Base-by-base conservation (phyloP, 2,113 vertebrate species). In the Oryzias melastigma region DNA sequence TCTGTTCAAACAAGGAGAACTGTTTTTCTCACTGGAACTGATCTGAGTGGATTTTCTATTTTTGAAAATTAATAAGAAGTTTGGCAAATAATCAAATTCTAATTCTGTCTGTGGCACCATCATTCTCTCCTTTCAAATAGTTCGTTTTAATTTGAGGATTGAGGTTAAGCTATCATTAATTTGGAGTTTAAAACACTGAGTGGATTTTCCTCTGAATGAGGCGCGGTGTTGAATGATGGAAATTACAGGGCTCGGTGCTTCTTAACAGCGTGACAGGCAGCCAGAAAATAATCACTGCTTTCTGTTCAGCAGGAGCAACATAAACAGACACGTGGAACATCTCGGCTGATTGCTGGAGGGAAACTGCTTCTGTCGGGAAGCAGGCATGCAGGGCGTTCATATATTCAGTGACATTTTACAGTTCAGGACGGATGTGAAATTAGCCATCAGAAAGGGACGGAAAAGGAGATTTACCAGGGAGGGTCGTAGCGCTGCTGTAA, bases 141-240 rank as follows among this genome's bases (percentile, higher is more conserved):
- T 52, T 65, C 47, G 15, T 79, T 84, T 84, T 73, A 83, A 78
- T 75, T 77, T 2, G 51, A 62, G 75, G 63, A 82, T 70, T 77
- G 70, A 81, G 80, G 80, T 87, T 83, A 85, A 82, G 71, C 75
- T 77, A 74, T 84, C 82, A 78, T 83, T 86, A 77, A 86, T 78
- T 74, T 77, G 77, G 61, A 79, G 64, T 75, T 74, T 52, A 55
- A 82, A 80, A 75, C 59, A 75, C 48, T 47, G 67, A 85, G 73
- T 68, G 71, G 65, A 68, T 83, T 63, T 71, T 77, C 50, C 70
- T 82, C 58, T 78, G 80, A 83, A 79, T 73, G 70, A 73, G 76
- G 73, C 59, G 56, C 55, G n/a, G 45, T 43, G 70, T 67, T 65
- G 68, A 70, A 68, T 72, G 73, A 78, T 65, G 75, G 25, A 80